Percentiles rank a stretch among this genome's conserved stretches.
Evolutionary conservation across 2,797 vertebrate species (phyloP).

Genomic region (Pangasius sanitwongsei): DNA sequence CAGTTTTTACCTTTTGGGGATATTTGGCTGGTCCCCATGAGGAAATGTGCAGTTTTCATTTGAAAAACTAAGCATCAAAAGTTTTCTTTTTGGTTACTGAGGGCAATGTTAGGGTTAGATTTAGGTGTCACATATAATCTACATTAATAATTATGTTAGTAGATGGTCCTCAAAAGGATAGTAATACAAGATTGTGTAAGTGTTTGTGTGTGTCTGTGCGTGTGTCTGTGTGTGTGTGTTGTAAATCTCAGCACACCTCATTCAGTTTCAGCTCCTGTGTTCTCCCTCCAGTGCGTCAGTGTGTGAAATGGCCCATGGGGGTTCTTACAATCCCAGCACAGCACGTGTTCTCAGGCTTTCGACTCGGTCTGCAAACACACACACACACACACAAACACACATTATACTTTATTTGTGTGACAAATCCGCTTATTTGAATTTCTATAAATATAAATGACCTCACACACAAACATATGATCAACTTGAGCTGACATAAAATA

Average conservation of each 20-base stretch:
- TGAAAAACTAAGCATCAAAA: not conserved
- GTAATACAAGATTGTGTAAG: not conserved
- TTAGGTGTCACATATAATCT: not conserved
- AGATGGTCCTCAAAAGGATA: not conserved
- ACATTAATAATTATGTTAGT: not conserved
- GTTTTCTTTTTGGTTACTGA: not conserved
- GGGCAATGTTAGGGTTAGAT: not conserved
- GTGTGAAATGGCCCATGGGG: constrained; percentile 70
- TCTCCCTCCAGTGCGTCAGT: constrained; percentile 66
- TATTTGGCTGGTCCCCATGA: not conserved
- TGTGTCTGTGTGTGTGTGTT: constrained; percentile 11
- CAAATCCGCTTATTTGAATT: not conserved
- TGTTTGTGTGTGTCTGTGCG: not conserved
- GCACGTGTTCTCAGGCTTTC: constrained; percentile 62
- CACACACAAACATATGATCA: constrained; percentile 3
- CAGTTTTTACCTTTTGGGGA: not conserved
- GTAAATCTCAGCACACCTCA: constrained; percentile 66
- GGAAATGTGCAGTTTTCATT: not conserved
- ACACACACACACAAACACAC: constrained; percentile 48
- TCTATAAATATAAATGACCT: constrained; percentile 11
- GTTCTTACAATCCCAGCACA: constrained; percentile 67
- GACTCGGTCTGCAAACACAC: constrained; percentile 44
- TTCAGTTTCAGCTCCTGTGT: constrained; percentile 67
- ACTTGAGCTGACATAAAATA: constrained; percentile 24
- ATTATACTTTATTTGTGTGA: constrained; percentile 20